Evolutionary conservation across 1,140 invertebrate species (phyloP).

Genomic region (Paraescarpia echinospica): DNA sequence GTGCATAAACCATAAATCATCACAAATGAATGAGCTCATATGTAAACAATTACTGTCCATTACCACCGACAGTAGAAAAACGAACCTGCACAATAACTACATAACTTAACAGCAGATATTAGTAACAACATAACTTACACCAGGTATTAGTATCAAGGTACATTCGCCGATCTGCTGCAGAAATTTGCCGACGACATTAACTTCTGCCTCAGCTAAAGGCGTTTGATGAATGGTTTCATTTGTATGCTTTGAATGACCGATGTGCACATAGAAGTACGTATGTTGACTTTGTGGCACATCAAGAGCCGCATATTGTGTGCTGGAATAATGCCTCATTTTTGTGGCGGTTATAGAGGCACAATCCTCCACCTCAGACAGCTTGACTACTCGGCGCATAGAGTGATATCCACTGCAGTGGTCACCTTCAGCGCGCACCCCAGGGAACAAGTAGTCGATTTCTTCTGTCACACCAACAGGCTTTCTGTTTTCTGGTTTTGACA

Average conservation of each 20-base stretch:
- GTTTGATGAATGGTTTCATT: conserved; percentile 2
- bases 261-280: conserved; percentile 8
- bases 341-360: neutral
- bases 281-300: neutral
- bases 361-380: neutral
- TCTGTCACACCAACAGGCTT: neutral
- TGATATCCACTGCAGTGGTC: neutral
- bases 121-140: neutral
- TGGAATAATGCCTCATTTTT: neutral
- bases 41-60: neutral
- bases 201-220: conserved; percentile 5
- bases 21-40: neutral
- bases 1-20: neutral
- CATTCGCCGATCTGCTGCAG: neutral
- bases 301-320: conserved; percentile 8
- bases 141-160: neutral
- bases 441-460: neutral
- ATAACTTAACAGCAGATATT: neutral
- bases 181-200: neutral
- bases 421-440: neutral
- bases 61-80: neutral
- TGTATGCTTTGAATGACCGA: neutral
- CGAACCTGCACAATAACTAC: neutral
- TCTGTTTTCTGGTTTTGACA: neutral
- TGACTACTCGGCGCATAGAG: neutral